phyloP scores from a whole-genome alignment of 1,140 invertebrate genomes.

The Drosophila navojoa region DNA sequence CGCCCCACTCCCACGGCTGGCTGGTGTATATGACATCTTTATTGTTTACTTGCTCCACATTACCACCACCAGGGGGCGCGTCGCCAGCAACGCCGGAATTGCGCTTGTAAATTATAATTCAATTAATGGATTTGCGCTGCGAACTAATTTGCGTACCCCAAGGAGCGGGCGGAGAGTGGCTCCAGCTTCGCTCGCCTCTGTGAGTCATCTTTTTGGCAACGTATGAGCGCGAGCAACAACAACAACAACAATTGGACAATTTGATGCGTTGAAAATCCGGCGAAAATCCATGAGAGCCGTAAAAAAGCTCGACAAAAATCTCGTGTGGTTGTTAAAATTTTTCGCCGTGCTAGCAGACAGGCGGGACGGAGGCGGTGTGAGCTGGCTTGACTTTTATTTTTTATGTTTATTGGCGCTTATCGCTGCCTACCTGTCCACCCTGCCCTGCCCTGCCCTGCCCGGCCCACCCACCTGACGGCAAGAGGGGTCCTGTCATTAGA shows the following conservation, averaged over 20 bases:
- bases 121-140: constrained; percentile 67
- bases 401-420: constrained; percentile 82
- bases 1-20: neutral
- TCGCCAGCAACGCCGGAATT: constrained; percentile 3
- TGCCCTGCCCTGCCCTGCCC: constrained; percentile 3
- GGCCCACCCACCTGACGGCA: constrained; percentile 20
- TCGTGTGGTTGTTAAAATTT: constrained; percentile 65
- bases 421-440: constrained; percentile 23
- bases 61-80: neutral
- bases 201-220: neutral
- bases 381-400: constrained; percentile 67
- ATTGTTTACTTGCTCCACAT: constrained; percentile 47
- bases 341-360: constrained; percentile 31
- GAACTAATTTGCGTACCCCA: constrained; percentile 58
- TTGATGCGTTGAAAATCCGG: constrained; percentile 67
- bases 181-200: constrained; percentile 9
- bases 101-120: constrained; percentile 64
- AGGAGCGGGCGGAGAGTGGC: neutral
- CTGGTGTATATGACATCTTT: constrained; percentile 44
- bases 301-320: constrained; percentile 68
- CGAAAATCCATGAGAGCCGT: constrained; percentile 52
- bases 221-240: neutral
- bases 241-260: constrained; percentile 19
- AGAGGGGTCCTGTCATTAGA: constrained; percentile 67
- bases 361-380: neutral